Evolutionary conservation across 1,140 invertebrate genomes (phyloP).

Genomic region (Anastatus disparis): DNA sequence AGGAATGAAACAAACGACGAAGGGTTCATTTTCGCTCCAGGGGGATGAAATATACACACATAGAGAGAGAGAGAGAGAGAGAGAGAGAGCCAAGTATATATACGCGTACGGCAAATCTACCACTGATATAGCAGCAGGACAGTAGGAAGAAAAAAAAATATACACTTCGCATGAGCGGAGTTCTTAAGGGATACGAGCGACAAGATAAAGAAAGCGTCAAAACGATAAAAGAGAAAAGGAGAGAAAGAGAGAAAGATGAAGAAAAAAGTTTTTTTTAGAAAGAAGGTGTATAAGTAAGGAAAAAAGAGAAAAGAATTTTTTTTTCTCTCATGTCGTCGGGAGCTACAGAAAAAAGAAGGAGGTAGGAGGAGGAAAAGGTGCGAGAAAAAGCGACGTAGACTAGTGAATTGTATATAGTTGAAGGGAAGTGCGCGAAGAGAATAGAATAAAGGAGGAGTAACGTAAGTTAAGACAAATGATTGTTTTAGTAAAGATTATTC

Average conservation of each 20-base stretch:
- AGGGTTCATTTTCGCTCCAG: constrained; percentile 11
- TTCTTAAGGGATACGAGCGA: not conserved
- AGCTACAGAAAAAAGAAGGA: not conserved
- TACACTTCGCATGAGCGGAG: not conserved
- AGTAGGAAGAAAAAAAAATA: no score
- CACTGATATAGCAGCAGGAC: no score
- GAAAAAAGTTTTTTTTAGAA: constrained; percentile 8
- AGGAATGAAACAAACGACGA: not conserved
- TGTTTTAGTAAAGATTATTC: constrained; percentile 7
- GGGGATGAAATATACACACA: no score
- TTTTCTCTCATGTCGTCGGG: not conserved
- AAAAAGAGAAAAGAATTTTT: not conserved
- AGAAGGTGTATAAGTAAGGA: not conserved
- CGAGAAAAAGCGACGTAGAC: not conserved
- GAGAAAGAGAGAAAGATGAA: not conserved
- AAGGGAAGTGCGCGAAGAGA: not conserved
- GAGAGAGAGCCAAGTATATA: no score
- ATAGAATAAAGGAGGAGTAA: not conserved
- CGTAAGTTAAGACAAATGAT: not conserved
- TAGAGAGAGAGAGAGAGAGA: no score
- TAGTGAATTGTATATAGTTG: not conserved
- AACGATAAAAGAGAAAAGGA: not conserved
- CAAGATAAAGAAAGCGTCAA: not conserved
- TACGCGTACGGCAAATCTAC: not conserved
- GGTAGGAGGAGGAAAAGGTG: not conserved